Percentiles rank a stretch among this genome's conserved stretches.
phyloP scores from a whole-genome alignment of 2,113 vertebrate genomes.

The Uria lomvia region DNA sequence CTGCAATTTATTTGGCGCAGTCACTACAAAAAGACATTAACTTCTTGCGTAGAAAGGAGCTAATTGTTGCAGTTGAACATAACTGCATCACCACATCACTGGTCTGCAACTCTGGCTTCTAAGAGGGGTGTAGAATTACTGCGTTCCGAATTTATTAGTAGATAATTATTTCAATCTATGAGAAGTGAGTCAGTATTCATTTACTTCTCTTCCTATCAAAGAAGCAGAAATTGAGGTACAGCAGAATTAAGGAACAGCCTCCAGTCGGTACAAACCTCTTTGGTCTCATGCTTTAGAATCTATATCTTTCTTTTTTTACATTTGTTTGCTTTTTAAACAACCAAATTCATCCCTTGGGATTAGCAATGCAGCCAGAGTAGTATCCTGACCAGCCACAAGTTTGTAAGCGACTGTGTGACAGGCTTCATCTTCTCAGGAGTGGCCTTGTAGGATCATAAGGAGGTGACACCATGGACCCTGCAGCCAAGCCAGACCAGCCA shows the following conservation, averaged over 20 bases:
- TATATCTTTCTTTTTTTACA: not conserved
- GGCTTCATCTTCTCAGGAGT: not conserved
- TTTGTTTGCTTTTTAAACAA: not conserved
- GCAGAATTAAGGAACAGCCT: not conserved
- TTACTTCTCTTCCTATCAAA: not conserved
- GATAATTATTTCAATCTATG: not conserved
- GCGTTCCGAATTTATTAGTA: not conserved
- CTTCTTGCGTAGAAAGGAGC: not conserved
- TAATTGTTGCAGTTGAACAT: not conserved
- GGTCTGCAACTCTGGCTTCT: not conserved
- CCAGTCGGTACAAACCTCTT: not conserved
- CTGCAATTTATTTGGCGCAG: not conserved
- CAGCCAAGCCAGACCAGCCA: not conserved
- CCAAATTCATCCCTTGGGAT: not conserved
- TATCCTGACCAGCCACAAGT: not conserved
- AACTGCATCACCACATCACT: not conserved
- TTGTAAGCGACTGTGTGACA: not conserved
- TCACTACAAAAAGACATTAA: not conserved
- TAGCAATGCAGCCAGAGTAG: not conserved
- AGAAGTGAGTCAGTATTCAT: not conserved
- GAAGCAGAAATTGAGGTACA: not conserved
- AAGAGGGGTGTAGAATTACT: not conserved
- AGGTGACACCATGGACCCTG: not conserved
- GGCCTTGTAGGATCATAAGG: not conserved
- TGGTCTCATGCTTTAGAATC: not conserved